Conservation (phyloP, 2,888 invertebrate species). For the Syritta pipiens region DNA sequence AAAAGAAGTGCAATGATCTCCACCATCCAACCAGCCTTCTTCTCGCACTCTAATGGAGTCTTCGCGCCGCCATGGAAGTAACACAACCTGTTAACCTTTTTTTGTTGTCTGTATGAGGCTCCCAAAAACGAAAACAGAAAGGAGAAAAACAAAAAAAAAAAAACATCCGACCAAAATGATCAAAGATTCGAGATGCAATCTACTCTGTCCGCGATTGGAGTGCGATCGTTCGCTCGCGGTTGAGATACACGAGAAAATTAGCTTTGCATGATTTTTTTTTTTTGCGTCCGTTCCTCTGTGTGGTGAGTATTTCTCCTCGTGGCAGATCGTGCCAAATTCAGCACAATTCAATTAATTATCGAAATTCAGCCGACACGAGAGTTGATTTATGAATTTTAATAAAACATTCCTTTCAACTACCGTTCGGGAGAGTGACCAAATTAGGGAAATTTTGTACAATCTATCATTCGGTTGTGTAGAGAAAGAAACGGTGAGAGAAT, state of each 20-base stretch:
- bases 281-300: not conserved
- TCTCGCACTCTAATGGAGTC: slow-evolving; percentile 36
- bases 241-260: slow-evolving; percentile 44
- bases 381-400: slow-evolving; percentile 57
- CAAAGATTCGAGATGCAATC: slow-evolving; percentile 62
- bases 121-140: slow-evolving; percentile 36
- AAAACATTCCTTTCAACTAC: slow-evolving; percentile 45
- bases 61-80: slow-evolving; percentile 36
- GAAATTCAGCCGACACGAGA: not conserved
- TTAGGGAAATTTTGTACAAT: slow-evolving; percentile 36
- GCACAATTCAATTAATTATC: slow-evolving; percentile 62
- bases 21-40: slow-evolving; percentile 10
- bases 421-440: slow-evolving; percentile 20
- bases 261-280: slow-evolving; percentile 46
- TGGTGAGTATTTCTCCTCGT: slow-evolving; percentile 12
- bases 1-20: slow-evolving; percentile 53
- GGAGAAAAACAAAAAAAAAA: too few species aligned
- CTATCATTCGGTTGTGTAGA: slow-evolving; percentile 15
- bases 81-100: slow-evolving; percentile 49
- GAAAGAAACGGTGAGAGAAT: not conserved
- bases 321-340: slow-evolving; percentile 52
- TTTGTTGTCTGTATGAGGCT: not conserved
- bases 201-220: slow-evolving; percentile 7
- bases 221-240: slow-evolving; percentile 30
- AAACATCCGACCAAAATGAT: slow-evolving; percentile 38